These are phyloP conservation scores for Cynopterus brachyotis DNA, from an alignment of 2,113 vertebrate genomes.

Conservation along the genomic window DNA sequence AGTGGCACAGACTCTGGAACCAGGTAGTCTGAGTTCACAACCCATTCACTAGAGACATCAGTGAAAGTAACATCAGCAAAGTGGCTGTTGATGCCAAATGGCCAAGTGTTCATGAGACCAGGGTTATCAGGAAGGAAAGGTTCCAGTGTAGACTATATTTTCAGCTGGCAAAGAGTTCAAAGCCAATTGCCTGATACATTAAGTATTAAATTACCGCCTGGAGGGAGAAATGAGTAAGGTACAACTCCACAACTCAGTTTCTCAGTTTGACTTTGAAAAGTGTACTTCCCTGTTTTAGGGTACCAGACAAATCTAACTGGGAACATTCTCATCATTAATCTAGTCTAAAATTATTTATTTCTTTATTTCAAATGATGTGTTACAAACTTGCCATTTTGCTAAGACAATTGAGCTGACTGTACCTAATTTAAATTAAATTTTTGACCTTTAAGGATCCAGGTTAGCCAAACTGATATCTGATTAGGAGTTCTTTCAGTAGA, in stretches of 20 bases:
- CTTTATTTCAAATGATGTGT: constrained; percentile 36
- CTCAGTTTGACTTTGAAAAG: constrained; percentile 6
- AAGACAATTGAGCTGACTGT: constrained; percentile 17
- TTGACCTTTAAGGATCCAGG: constrained; percentile 62
- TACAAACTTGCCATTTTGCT: constrained; percentile 49
- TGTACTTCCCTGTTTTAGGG: neutral
- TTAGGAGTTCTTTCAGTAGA: constrained; percentile 59
- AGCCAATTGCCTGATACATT: neutral
- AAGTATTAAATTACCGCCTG: neutral
- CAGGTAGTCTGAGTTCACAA: neutral
- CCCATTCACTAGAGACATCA: neutral
- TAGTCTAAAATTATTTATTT: constrained; percentile 10
- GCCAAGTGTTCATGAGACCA: neutral
- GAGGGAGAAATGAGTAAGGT: neutral
- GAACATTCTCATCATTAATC: neutral
- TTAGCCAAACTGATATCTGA: constrained; percentile 56
- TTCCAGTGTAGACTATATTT: neutral
- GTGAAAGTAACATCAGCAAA: neutral
- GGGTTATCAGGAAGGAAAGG: neutral
- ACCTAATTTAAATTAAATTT: constrained; percentile 65
- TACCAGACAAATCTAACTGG: neutral
- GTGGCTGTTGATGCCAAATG: neutral
- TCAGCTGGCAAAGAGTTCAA: neutral
- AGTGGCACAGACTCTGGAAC: neutral
- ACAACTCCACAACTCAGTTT: neutral